Percentiles rank a stretch among this genome's conserved stretches.
Evolutionary conservation across 2,888 invertebrate genomes (phyloP).

Genomic region (Phortica okadai): DNA sequence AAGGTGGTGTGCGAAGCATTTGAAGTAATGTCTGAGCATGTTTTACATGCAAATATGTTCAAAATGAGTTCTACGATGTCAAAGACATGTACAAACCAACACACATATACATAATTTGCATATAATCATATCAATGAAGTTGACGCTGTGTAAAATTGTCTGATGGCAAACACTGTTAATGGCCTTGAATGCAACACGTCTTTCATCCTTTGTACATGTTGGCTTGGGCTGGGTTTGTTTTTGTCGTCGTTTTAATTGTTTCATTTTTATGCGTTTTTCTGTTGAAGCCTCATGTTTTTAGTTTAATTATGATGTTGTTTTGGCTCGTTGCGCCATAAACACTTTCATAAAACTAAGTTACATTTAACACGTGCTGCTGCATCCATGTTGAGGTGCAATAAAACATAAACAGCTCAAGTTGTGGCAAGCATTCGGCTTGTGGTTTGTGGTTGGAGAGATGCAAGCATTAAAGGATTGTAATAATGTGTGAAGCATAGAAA

Average conservation of each 20-base stretch:
- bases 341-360: slow-evolving; percentile 33
- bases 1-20: not conserved
- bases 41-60: no score
- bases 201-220: slow-evolving; percentile 12
- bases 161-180: not conserved
- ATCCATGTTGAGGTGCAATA: no score
- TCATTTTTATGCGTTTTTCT: slow-evolving; percentile 61
- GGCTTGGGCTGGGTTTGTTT: not conserved
- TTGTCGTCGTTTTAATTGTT: slow-evolving; percentile 52
- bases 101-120: not conserved
- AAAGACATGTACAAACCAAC: no score
- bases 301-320: slow-evolving; percentile 12
- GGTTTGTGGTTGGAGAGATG: no score
- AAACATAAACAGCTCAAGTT: no score
- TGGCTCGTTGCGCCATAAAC: slow-evolving; percentile 26
- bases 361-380: no score
- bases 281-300: slow-evolving; percentile 27
- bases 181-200: slow-evolving; percentile 2
- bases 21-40: not conserved
- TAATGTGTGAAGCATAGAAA: no score
- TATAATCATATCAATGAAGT: slow-evolving; percentile 2
- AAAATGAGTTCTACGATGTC: no score
- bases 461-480: no score
- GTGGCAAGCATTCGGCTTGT: no score
- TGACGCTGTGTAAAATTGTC: not conserved